These are phyloP conservation scores for Drosophila antonietae DNA, from an alignment of 2,888 invertebrate species.

Conservation along the genomic window DNA sequence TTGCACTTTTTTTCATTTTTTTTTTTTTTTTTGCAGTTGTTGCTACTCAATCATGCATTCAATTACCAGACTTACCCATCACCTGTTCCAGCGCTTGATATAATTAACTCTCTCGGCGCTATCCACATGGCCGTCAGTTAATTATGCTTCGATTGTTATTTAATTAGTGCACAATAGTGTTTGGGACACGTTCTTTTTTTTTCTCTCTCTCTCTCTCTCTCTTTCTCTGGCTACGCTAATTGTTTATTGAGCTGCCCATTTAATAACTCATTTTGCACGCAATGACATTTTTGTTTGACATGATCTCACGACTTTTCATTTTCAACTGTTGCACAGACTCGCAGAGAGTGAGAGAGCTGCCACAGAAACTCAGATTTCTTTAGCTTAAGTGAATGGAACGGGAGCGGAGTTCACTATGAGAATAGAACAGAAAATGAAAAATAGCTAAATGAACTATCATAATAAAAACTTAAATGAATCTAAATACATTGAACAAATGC, in stretches of 20 bases:
- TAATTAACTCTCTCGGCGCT: conserved; percentile 49
- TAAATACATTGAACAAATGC: background rate
- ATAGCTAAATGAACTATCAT: background rate
- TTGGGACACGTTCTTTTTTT: conserved; percentile 1
- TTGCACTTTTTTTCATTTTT: conserved; percentile 19
- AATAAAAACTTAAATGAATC: background rate
- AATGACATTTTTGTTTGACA: conserved; percentile 16
- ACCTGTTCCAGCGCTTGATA: conserved; percentile 29
- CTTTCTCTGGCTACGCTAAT: conserved; percentile 16
- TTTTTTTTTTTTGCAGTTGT: conserved; percentile 30
- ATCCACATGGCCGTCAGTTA: conserved; percentile 44
- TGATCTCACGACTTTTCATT: conserved; percentile 44
- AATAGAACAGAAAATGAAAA: background rate
- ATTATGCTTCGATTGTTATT: conserved; percentile 54
- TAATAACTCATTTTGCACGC: conserved; percentile 17
- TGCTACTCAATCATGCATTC: conserved; percentile 38
- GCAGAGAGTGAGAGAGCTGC: conserved; percentile 16
- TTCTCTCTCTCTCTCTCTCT: conserved; percentile 5
- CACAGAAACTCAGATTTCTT: conserved; percentile 64
- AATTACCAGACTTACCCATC: conserved; percentile 54
- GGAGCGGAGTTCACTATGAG: conserved; percentile 38
- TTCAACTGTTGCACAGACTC: conserved; percentile 41
- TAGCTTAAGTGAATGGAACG: conserved; percentile 38
- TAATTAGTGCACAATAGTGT: conserved; percentile 41
- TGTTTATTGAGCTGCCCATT: conserved; percentile 11